Base-by-base conservation (phyloP, 2,113 vertebrate species). In the Agelaius tricolor region DNA sequence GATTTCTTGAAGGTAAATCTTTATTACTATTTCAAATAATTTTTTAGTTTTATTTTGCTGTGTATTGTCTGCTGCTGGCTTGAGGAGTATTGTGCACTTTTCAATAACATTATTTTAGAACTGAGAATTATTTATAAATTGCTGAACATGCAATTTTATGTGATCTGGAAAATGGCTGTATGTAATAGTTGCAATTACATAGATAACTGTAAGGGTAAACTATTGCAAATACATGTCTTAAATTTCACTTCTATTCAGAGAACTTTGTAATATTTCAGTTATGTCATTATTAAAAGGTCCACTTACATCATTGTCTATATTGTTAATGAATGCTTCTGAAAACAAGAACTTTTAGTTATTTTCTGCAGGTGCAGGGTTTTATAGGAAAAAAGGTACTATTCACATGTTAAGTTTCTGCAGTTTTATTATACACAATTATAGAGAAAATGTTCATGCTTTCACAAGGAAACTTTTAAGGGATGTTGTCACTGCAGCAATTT, bases 1-100 rank as follows among this genome's bases (percentile, higher is more conserved):
- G 98, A 99, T 99, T 98, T 99, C 99, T 99, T 99, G 98, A 99
- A 99, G 99, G 99, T 99, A 99, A 99, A 98, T 98, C 97, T 98
- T 97, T 98, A 97, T 96, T 98, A 98, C 98, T 98, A 98, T 98
- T 98, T 98, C 90, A 97, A 97, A 96, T 97, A 92, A 75, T 97
- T 92, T 98, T 98, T 95, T 92, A 96, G 97, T 97, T 98, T 96
- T 96, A 93, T 97, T 96, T 96, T 87, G 94, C 94, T 97, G 94
- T 97, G 88, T 95, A 76, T 96, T 96, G 90, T 96, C 96, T 98
- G 94, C 93, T 97, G 94, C 96, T 98, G 97, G 66, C 87, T 98
- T 89, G 92, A 77, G 92, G 92, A 93, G 54, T 94, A 95, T 93
- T 97, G 91, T 97, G 95, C 81, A 97, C 95, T 98, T 98, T 97